Conservation (phyloP, 2,113 vertebrate genomes). For the Lepus timidus region DNA sequence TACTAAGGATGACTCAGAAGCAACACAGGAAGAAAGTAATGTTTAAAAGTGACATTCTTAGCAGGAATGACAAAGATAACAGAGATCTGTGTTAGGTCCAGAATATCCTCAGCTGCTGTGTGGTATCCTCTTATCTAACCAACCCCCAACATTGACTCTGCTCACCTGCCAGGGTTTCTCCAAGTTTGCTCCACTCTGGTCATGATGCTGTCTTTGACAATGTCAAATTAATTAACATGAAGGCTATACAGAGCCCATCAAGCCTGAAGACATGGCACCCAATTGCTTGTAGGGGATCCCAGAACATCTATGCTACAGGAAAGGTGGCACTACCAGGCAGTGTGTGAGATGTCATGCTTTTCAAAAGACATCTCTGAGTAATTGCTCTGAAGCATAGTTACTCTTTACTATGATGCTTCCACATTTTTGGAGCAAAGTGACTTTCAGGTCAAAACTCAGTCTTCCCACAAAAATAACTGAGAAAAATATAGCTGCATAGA, state of each 20-base stretch:
- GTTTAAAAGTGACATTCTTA: background rate
- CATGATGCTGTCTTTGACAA: constrained; percentile 68
- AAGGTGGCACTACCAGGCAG: constrained; percentile 47
- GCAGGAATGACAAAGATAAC: constrained; percentile 20
- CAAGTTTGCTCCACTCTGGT: constrained; percentile 86
- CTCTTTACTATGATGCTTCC: constrained; percentile 46
- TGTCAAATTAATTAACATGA: constrained; percentile 81
- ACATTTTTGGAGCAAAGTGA: constrained; percentile 20
- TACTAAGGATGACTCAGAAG: constrained; percentile 39
- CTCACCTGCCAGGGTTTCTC: constrained; percentile 68
- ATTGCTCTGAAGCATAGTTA: constrained; percentile 68
- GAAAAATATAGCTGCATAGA: background rate
- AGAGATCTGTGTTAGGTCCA: background rate
- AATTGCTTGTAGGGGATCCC: constrained; percentile 62
- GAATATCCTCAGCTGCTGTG: background rate
- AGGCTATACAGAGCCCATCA: constrained; percentile 66
- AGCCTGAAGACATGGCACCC: constrained; percentile 64
- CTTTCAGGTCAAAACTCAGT: constrained; percentile 3
- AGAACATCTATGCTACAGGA: constrained; percentile 75
- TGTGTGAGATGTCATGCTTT: constrained; percentile 66
- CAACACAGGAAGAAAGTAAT: background rate
- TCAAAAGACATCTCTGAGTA: constrained; percentile 78
- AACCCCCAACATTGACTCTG: background rate
- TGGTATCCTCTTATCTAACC: background rate
- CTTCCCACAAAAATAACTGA: constrained; percentile 5